Evolutionary conservation across 1,140 invertebrate genomes (phyloP), one percentile per base, ranked within the genome.

Genomic region (Acromyrmex heyeri): DNA sequence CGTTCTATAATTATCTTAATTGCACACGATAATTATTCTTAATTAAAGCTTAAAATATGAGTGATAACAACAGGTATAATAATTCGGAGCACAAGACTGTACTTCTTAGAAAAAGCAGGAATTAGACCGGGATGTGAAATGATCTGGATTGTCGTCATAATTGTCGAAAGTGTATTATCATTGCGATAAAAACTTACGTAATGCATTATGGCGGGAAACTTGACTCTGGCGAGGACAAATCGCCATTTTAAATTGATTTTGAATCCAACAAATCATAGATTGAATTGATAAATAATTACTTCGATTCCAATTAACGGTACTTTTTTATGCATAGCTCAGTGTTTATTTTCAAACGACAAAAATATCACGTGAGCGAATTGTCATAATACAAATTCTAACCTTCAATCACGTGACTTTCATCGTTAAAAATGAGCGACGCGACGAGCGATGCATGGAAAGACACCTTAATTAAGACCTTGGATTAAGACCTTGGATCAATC

Each of bases 141-240:
- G 7, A 38, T 38, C 34, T 38, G 34, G 48, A 50, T 50, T 50
- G 4, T 57, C n/a, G 48, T 6, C 16, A 82, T 57, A 34, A 75
- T 18, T 30, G 21, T n/a, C 10, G 24, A 30, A 59, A 69, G 12
- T 48, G 5, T 24, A 21, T 48, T 44, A 48, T 24, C 14, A 44
- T 30, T 5, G 8, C 1, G 50, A 65, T 53, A 85, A 57, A 57
- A 67, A 4, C 21, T 85, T 85, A 85, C n/a, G 8, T 77, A 77
- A 85, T 53, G 16, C 14, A 2, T 44, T 50, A 38, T 65, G 72
- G 73, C 82, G 82, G 27, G 72, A 85, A 85, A 85, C 34, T 77
- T 44, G 50, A 77, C 14, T 82, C 14, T 48, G 24, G 5, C n/a
- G 70, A 44, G 2, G n/a, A 7, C 3, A n/a, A n/a, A 7, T 3